A percentile compares a stretch with the other conserved stretches of the same genome.
Evolutionary conservation across 2,888 invertebrate species (phyloP).

Genomic region (Anthoptus insignis): DNA sequence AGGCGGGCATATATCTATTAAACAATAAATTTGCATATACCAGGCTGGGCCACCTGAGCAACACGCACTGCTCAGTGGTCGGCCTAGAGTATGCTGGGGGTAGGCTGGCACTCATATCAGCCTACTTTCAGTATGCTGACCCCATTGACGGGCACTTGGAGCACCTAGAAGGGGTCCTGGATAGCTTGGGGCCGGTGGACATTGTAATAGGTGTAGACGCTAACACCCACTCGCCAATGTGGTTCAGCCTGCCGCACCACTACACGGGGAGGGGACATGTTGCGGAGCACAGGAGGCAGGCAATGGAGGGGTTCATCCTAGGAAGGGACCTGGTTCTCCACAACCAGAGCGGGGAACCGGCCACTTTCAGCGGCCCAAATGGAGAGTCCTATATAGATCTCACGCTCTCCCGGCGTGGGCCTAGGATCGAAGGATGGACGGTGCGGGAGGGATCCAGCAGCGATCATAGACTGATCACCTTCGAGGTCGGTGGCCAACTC

Average conservation of each 20-base stretch:
- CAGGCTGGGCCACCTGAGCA: neutral
- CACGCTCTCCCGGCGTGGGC: constrained; percentile 13
- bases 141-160: neutral
- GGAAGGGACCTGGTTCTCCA: constrained; percentile 7
- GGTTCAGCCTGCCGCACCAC: constrained; percentile 20
- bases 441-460: constrained; percentile 33
- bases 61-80: neutral
- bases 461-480: constrained; percentile 48
- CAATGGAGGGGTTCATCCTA: constrained; percentile 39
- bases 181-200: neutral
- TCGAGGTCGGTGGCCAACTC: too few relatives aligned
- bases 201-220: neutral
- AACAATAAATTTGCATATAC: neutral
- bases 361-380: constrained; percentile 33
- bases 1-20: neutral
- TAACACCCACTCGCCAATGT: constrained; percentile 12
- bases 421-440: neutral
- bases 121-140: neutral
- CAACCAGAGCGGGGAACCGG: constrained; percentile 33
- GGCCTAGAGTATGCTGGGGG: neutral
- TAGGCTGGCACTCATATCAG: neutral
- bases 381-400: constrained; percentile 40
- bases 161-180: neutral
- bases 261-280: constrained; percentile 34
- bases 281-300: too few relatives aligned